A percentile compares a stretch with the other conserved stretches of the same genome.
Conservation (phyloP, 37 sponge, comb jelly and placozoan genomes). For the Lycopodina hypogea region DNA sequence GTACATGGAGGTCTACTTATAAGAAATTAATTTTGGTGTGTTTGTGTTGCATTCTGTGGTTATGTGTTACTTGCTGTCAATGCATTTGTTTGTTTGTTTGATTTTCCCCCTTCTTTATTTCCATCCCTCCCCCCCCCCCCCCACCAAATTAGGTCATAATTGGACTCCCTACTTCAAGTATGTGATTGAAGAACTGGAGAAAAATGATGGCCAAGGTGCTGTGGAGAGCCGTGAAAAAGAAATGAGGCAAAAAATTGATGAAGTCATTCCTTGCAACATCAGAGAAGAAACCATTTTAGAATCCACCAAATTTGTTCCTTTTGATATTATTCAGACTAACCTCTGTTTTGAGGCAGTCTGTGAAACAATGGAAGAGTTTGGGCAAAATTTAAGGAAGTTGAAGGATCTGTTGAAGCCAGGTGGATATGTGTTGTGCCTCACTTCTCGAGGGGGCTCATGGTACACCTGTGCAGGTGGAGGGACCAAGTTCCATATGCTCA, state of each 20-base stretch:
- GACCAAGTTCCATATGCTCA: neutral
- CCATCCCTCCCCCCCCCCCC: too few relatives aligned
- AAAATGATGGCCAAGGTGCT: neutral
- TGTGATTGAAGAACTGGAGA: conserved; percentile 5
- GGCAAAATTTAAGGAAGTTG: neutral
- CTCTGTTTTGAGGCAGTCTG: conserved; percentile 17
- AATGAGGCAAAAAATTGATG: conserved; percentile 4
- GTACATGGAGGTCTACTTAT: too few relatives aligned
- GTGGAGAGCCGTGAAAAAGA: neutral
- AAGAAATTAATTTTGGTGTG: too few relatives aligned
- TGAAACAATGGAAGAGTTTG: conserved; percentile 4
- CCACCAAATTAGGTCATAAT: conserved; percentile 19
- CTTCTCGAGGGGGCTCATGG: conserved; percentile 11
- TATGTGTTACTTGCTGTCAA: too few relatives aligned
- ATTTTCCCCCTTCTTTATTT: too few relatives aligned
- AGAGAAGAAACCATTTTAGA: neutral
- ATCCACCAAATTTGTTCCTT: neutral
- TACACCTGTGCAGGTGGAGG: conserved; percentile 16
- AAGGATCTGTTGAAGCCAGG: conserved; percentile 10
- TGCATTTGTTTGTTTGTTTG: too few relatives aligned
- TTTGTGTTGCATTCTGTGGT: too few relatives aligned
- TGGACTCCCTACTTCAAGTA: conserved; percentile 19
- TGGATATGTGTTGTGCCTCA: conserved; percentile 18
- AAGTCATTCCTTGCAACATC: conserved; percentile 12
- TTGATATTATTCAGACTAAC: conserved; percentile 22